Base-by-base conservation (phyloP, 2,113 vertebrate genomes). In the Eonycteris spelaea region DNA sequence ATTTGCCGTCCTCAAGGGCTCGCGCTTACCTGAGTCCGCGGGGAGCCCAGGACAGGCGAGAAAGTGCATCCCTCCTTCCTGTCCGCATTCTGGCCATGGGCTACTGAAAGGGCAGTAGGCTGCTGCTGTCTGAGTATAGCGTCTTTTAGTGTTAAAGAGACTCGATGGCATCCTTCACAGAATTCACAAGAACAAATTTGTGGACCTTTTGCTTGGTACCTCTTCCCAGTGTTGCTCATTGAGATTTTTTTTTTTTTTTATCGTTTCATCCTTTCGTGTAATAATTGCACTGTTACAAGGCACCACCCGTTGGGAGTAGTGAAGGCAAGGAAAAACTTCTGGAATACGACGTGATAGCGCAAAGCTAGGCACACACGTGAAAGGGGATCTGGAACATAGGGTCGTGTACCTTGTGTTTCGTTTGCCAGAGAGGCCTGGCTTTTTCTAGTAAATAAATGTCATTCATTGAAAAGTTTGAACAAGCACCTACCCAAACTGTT, bases 401-500 rank as follows among this genome's bases (percentile, higher is more conserved):
- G 15, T 19, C 67, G 16, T 40, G 71, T 51, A 14, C 45, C 7
- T 53, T 5, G 0, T 2, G 6, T 86, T 67, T 57, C 82, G 63
- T 82, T 84, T 80, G 21, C 51, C 74, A 55, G 48, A 92, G 45
- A 89, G 57, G 35, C 38, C 77, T 75, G 70, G 16, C 67, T 87
- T 82, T 90, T 91, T 57, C 77, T 68, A 33, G 57, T 74, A 63
- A 94, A 59, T 38, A 80, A 89, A 84, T 61, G 16, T 65, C 80
- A 35, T 26, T 86, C 68, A 43, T 28, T 75, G 26, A 63, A 22
- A 63, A 79, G n/a, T 84, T 67, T 28, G 91, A 38, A 67, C 67
- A 91, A 21, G 35, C 30, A 74, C 33, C 71, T 68, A 77, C 43
- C 19, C 61, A 84, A 79, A 83, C 61, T 15, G 2, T 65, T 45